Base-by-base conservation (phyloP, 2,888 invertebrate genomes). In the Sesia bembeciformis region DNA sequence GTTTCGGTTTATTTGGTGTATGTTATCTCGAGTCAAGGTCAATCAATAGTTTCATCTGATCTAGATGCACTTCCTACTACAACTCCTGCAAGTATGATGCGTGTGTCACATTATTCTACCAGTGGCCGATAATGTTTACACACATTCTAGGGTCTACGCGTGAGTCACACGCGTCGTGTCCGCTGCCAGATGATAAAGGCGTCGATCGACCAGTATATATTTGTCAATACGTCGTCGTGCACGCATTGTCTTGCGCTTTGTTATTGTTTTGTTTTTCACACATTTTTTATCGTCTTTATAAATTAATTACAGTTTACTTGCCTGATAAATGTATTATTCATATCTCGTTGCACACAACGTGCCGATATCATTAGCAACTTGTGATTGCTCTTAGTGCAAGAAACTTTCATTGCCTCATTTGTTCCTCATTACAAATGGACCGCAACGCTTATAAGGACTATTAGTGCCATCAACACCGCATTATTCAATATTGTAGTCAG, bases 71-170 rank as follows among this genome's bases (percentile, higher is more conserved):
- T 23, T 74, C 70, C 76, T 77, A 66, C 70, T 72, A 68, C 23
- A 23, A 23, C 23, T 23, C 2, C 23, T 23, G 23, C 23, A 23
- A 23, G 23, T 23, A 23, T 23, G 23, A 23, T 23, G 1, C 23
- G 78, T 85, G 84, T 76, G 85, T 86, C 84, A 50, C 39, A 84
- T 66, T 60, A 58, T 65, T 67, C 67, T 61, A 65, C 74, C 70
- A 70, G 76, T 72, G 70, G 65, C 71, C 68, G 73, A 75, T 75
- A 76, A 69, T 83, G 79, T 84, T 84, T 81, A 81, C 80, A 76
- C 69, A 74, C 72, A 70, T 72, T 74, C 71, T 80, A 74, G 75
- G 79, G 78, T 72, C 76, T 76, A 77, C 71, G 78, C 63, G 66
- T 87, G 87, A 86, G 74, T 88, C 86, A 86, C 66, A 65, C 60